These are phyloP conservation scores for Apodemia duryi DNA, from an alignment of 2,888 invertebrate species.

Conservation along the genomic window DNA sequence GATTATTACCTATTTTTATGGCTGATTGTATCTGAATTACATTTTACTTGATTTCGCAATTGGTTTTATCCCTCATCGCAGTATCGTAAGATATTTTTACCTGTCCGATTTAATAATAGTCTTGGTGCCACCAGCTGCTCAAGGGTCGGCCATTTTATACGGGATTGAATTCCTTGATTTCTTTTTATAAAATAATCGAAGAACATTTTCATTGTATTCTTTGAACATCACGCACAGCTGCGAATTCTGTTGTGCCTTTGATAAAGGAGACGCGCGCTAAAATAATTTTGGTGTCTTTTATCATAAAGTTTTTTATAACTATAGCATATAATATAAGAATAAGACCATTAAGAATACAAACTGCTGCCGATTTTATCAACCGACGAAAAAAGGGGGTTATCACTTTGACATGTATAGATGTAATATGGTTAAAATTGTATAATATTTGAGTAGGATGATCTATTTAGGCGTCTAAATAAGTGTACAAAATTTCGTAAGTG, in stretches of 20 bases:
- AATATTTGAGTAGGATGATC: too few relatives aligned
- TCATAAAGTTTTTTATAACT: background rate
- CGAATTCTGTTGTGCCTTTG: slow-evolving; percentile 28
- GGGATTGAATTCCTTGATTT: slow-evolving; percentile 46
- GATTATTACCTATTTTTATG: background rate
- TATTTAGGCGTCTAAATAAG: too few relatives aligned
- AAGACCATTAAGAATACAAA: too few relatives aligned
- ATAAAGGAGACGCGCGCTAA: slow-evolving; percentile 24
- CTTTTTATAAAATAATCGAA: slow-evolving; percentile 28
- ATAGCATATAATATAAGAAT: background rate
- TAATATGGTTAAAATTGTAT: too few relatives aligned
- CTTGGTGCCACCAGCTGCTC: slow-evolving; percentile 30
- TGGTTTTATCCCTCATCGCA: slow-evolving; percentile 26
- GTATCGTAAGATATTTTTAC: slow-evolving; percentile 46
- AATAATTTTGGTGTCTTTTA: slow-evolving; percentile 3
- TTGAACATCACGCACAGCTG: slow-evolving; percentile 33
- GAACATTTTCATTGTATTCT: slow-evolving; percentile 33
- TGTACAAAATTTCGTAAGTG: too few relatives aligned
- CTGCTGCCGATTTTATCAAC: too few relatives aligned
- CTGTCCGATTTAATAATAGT: slow-evolving; percentile 16
- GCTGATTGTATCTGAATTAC: background rate
- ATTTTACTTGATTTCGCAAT: slow-evolving; percentile 2
- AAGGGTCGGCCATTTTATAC: slow-evolving; percentile 42
- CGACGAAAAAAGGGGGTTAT: too few relatives aligned
- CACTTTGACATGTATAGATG: too few relatives aligned